Conservation (phyloP, 1,140 invertebrate genomes). For the Pseudomyrmex flavicornis region DNA sequence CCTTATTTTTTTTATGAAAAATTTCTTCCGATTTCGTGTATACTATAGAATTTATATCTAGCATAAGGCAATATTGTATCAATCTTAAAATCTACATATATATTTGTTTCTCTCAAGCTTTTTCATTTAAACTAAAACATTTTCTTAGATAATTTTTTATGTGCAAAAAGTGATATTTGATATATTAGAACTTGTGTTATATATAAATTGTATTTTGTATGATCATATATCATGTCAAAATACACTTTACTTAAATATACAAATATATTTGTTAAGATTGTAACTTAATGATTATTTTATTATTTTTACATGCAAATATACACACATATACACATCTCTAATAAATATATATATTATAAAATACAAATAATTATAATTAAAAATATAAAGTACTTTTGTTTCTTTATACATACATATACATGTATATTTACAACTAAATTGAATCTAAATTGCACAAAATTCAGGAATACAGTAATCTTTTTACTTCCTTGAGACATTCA, state of each 20-base stretch:
- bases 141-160: slow-evolving; percentile 6
- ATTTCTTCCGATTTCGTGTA: neutral
- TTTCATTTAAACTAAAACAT: neutral
- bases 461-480: slow-evolving; percentile 74
- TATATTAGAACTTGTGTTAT: slow-evolving; percentile 17
- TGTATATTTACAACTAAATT: neutral
- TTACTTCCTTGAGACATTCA: slow-evolving; percentile 89
- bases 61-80: neutral
- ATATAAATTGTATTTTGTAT: slow-evolving; percentile 40
- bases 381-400: too few species aligned
- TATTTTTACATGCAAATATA: too few species aligned
- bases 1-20: slow-evolving; percentile 26
- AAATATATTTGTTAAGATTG: slow-evolving; percentile 5
- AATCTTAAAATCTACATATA: too few species aligned
- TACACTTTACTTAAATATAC: slow-evolving; percentile 8
- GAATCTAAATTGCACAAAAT: neutral
- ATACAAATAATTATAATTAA: too few species aligned
- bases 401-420: neutral
- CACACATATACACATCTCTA: too few species aligned
- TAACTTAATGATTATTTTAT: neutral
- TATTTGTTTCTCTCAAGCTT: neutral
- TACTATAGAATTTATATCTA: neutral
- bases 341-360: too few species aligned
- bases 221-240: slow-evolving; percentile 3
- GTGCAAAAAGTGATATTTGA: neutral